Percentiles rank a stretch among this genome's conserved stretches.
phyloP scores from a whole-genome alignment of 2,113 vertebrate species.

The Xyrauchen texanus region DNA sequence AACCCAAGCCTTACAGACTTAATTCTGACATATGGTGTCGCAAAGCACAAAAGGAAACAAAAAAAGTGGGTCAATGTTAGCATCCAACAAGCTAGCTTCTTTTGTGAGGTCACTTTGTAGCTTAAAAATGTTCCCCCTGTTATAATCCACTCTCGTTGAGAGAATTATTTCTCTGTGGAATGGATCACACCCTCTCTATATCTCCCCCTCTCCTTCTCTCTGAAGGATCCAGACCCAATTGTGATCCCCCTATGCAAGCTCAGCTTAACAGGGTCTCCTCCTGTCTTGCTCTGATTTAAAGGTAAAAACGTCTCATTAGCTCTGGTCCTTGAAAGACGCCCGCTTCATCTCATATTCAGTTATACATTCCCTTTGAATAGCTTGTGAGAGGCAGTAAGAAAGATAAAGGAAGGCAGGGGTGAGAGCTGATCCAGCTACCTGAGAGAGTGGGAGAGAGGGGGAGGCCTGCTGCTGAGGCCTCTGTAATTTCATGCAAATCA shows the following conservation, averaged over 20 bases:
- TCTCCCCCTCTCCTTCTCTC: slow-evolving; percentile 54
- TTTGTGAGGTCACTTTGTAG: slow-evolving; percentile 54
- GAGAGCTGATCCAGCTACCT: slow-evolving; percentile 38
- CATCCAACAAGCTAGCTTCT: slow-evolving; percentile 58
- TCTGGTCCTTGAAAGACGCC: slow-evolving; percentile 74
- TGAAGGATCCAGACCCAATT: slow-evolving; percentile 56
- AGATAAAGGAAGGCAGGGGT: slow-evolving; percentile 49
- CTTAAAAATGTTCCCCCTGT: slow-evolving; percentile 64
- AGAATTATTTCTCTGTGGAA: slow-evolving; percentile 51
- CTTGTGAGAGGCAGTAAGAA: slow-evolving; percentile 62
- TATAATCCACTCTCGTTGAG: slow-evolving; percentile 52
- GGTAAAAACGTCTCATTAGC: slow-evolving; percentile 80
- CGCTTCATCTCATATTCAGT: slow-evolving; percentile 77
- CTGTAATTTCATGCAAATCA: slow-evolving; percentile 71
- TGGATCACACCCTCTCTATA: slow-evolving; percentile 59
- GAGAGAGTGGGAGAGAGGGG: slow-evolving; percentile 46
- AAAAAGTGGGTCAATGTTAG: slow-evolving; percentile 50
- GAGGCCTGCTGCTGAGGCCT: slow-evolving; percentile 62
- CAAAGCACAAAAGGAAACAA: slow-evolving; percentile 35
- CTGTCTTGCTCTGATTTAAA: slow-evolving; percentile 71
- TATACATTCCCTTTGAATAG: slow-evolving; percentile 79
- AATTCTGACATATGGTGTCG: slow-evolving; percentile 57
- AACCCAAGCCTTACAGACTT: slow-evolving; percentile 49
- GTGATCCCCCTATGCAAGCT: slow-evolving; percentile 64
- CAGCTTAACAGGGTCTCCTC: slow-evolving; percentile 63